Evolutionary conservation across 2,888 invertebrate genomes (phyloP), one percentile per base, ranked within the genome.

Genomic region (Phytoseiulus persimilis): DNA sequence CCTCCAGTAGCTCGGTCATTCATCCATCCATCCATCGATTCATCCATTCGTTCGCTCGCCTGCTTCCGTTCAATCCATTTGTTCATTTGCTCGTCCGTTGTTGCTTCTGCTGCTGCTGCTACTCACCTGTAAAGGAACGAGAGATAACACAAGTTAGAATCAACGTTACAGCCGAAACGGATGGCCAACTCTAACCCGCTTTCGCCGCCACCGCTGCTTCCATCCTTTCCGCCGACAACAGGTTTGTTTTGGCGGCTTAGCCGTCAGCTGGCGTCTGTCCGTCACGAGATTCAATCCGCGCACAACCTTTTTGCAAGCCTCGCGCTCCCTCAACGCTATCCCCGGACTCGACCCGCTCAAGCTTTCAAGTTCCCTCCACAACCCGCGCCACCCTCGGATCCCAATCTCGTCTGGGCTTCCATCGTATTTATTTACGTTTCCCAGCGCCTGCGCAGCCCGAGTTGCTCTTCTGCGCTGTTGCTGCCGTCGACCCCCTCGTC

Each of bases 81-180:
- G 65, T 65, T 65, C 65, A 65, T 65, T 65, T 65, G 65, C 65
- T 65, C 65, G 18, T 65, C 65, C 65, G 65, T 28, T 65, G 65
- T 28, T 23, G 65, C 39, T 9, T 3, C 9, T 39, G 28, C 65
- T 65, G 5, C 65, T 65, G 65, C 65, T 28, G 65, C 65, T 65
- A 65, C 65, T 65, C 65, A 65, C 65, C 65, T 65, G 65, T 65
- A 65, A 65, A 65, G 65, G 65, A 65, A 65, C 65, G 65, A 65
- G 18, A 23, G 65, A 65, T 65, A 65, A 28, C 65, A 65, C 65
- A 65, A 65, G 65, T 65, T 65, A 65, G 65, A 28, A 65, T 65
- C 65, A 65, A 65, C 65, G 65, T 65, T 65, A 23, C 65, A 65
- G 65, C 65, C 18, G 18, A 65, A 23, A 65, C 18, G 65, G 65